Conservation (phyloP, 2,113 vertebrate genomes). For the Hippocampus barbouri region DNA sequence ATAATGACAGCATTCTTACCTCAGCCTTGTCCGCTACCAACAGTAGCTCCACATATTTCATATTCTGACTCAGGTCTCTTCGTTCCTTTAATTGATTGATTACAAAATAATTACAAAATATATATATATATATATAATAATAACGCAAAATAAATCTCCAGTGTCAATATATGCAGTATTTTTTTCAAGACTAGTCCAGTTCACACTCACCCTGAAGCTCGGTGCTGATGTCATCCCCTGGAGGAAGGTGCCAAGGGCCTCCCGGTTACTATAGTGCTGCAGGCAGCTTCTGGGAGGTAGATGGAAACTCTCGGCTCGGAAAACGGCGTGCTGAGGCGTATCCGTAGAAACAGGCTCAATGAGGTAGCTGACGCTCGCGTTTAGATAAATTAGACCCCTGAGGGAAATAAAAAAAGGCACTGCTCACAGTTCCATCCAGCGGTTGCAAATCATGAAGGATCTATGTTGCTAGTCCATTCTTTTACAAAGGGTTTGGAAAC, state of each 20-base stretch:
- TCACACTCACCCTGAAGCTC: constrained; percentile 70
- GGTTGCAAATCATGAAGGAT: neutral
- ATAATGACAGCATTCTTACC: constrained; percentile 70
- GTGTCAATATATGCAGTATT: too few relatives aligned
- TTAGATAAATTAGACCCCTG: constrained; percentile 87
- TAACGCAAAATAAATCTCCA: neutral
- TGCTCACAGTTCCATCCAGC: constrained; percentile 24
- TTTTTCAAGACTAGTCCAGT: neutral
- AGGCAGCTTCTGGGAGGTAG: constrained; percentile 74
- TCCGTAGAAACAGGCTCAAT: constrained; percentile 76
- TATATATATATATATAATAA: neutral
- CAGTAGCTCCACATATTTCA: constrained; percentile 92
- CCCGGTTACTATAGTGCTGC: constrained; percentile 51
- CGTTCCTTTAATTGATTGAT: constrained; percentile 69
- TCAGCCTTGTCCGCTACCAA: constrained; percentile 90
- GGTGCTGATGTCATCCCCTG: constrained; percentile 64
- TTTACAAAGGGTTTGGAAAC: neutral
- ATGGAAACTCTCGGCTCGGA: constrained; percentile 78
- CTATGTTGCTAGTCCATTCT: neutral
- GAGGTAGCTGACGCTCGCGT: constrained; percentile 83
- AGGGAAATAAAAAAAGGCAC: constrained; percentile 42
- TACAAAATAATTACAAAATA: too few relatives aligned
- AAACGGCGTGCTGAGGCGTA: constrained; percentile 77
- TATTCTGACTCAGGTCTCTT: constrained; percentile 79
- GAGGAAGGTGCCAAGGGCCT: constrained; percentile 62